Evolutionary conservation across 2,888 invertebrate species (phyloP).

Genomic region (Melieria picta): DNA sequence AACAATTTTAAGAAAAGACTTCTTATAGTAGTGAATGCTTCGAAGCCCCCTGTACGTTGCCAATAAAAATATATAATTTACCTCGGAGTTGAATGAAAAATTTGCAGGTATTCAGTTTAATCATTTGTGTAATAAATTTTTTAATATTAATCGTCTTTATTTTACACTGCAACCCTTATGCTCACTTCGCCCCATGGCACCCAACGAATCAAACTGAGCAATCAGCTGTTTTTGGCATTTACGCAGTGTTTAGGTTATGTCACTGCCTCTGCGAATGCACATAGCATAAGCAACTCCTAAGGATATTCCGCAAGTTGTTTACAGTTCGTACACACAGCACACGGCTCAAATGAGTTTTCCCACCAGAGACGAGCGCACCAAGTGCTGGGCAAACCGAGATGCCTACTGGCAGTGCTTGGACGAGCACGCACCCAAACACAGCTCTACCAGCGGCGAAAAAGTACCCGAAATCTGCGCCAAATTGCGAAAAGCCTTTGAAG

Average conservation of each 20-base stretch:
- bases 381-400: slow-evolving; percentile 89
- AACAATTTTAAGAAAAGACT: too few relatives aligned
- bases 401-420: slow-evolving; percentile 91
- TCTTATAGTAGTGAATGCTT: too few relatives aligned
- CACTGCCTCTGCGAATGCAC: slow-evolving; percentile 17
- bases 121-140: too few relatives aligned
- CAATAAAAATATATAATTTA: not conserved
- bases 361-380: slow-evolving; percentile 78
- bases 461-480: slow-evolving; percentile 72
- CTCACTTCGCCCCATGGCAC: not conserved
- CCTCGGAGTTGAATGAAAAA: too few relatives aligned
- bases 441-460: slow-evolving; percentile 68
- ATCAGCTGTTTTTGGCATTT: slow-evolving; percentile 32
- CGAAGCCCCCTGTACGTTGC: too few relatives aligned
- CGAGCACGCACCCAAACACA: slow-evolving; percentile 69
- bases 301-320: too few relatives aligned
- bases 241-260: slow-evolving; percentile 29
- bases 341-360: slow-evolving; percentile 77
- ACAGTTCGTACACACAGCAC: not conserved
- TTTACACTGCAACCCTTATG: not conserved
- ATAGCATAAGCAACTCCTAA: not conserved
- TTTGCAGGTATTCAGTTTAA: too few relatives aligned
- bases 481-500: slow-evolving; percentile 79
- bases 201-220: not conserved
- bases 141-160: not conserved